Evolutionary conservation across 2,888 invertebrate species (phyloP), one percentile per base, ranked within the genome.

Genomic region (Boloria euphrosyne): DNA sequence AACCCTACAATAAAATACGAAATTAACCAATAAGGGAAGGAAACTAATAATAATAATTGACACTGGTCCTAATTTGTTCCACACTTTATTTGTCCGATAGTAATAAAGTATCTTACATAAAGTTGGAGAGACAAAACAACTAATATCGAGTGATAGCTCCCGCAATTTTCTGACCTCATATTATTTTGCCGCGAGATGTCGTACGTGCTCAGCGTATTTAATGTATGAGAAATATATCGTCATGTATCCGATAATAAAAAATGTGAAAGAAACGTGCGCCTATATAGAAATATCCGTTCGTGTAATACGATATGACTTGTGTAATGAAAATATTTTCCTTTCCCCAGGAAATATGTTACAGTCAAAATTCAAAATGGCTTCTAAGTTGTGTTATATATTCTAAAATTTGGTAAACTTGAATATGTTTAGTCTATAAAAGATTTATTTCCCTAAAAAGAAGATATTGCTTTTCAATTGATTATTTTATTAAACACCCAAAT

Each of bases 91-190:
- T 61, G 38, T 14, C 43, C 50, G 50, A 51, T 44, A 44, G 17
- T 17, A 50, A 57, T 27, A 63, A 31, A 59, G 66, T 31, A 65
- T 60, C 52, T 52, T 64, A 66, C 62, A 69, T 46, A 61, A 67
- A 69, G 50, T 67, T 1, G 70, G 43, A 53, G 58, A 66, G 72
- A 71, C 71, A 68, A 68, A 65, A 68, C 62, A 65, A 57, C 53
- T 68, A 68, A 71, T 55, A 47, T 57, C 60, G 14, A 70, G 65
- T 54, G 68, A 67, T 60, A 61, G 61, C 68, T 70, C 59, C 55
- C 60, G 64, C 62, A 68, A 71, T 71, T 71, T 66, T 70, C 60
- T 68, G 71, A 62, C 71, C 71, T 62, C 62, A 50, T 69, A 71
- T 70, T 68, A 68, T 71, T 70, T 68, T 44, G 62, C 65, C 50